Evolutionary conservation across 2,888 invertebrate species (phyloP).

Genomic region (Aleiodes alternator): DNA sequence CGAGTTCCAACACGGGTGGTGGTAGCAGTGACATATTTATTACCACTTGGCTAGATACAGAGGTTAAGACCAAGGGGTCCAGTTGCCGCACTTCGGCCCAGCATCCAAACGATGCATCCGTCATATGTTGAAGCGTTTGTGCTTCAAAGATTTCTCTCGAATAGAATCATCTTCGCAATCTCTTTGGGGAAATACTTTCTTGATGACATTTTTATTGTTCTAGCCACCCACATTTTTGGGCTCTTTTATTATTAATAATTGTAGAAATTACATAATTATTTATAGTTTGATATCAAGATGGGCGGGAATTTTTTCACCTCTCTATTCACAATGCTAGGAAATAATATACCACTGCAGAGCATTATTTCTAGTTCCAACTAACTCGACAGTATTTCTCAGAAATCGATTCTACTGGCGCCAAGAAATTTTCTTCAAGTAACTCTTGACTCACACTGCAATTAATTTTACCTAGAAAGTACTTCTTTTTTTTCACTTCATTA

Average conservation of each 20-base stretch:
- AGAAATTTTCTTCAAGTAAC: too few relatives aligned
- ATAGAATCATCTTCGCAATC: background rate
- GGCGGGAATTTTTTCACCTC: background rate
- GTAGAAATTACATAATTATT: too few relatives aligned
- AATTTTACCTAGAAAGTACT: background rate
- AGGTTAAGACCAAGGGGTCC: constrained; percentile 45
- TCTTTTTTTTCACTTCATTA: constrained; percentile 10
- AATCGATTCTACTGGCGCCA: too few relatives aligned
- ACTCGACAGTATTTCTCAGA: too few relatives aligned
- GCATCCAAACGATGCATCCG: constrained; percentile 50
- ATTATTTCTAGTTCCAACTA: too few relatives aligned
- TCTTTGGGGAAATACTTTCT: background rate
- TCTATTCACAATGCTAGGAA: background rate
- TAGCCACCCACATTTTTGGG: too few relatives aligned
- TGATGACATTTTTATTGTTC: too few relatives aligned
- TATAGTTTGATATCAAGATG: too few relatives aligned
- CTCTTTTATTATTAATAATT: too few relatives aligned
- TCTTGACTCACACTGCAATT: too few relatives aligned
- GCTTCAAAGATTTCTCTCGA: constrained; percentile 70
- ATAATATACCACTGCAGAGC: too few relatives aligned
- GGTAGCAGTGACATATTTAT: constrained; percentile 58
- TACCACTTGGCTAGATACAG: constrained; percentile 64
- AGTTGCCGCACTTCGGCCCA: constrained; percentile 46
- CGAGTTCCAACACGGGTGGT: constrained; percentile 44
- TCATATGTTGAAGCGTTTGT: constrained; percentile 60